Evolutionary conservation across 2,888 invertebrate genomes (phyloP).

Genomic region (Hirudinaria manillensis): DNA sequence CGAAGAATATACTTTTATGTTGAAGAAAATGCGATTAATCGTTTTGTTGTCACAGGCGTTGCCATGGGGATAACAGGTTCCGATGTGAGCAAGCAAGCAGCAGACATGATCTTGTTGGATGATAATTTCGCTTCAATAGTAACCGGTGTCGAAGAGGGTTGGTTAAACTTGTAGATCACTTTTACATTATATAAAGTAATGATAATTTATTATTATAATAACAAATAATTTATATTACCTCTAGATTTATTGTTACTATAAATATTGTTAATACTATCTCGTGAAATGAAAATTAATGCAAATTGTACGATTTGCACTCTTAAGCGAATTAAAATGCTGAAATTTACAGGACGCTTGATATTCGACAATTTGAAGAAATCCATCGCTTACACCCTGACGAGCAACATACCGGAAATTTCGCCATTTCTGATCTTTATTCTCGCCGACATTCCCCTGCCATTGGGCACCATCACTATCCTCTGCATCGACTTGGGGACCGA

Average conservation of each 20-base stretch:
- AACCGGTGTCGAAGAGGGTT: conserved; percentile 43
- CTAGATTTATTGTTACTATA: background rate
- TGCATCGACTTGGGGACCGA: conserved; percentile 98
- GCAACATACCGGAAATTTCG: conserved; percentile 93
- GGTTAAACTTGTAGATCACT: background rate
- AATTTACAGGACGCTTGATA: conserved; percentile 62
- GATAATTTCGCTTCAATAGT: conserved; percentile 46
- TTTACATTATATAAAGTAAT: background rate
- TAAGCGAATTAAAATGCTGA: background rate
- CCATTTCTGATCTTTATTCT: conserved; percentile 93
- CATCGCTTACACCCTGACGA: conserved; percentile 88
- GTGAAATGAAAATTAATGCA: too few relatives aligned
- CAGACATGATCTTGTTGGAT: conserved; percentile 44
- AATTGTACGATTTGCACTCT: too few relatives aligned
- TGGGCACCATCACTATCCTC: conserved; percentile 90
- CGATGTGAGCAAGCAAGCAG: conserved; percentile 43
- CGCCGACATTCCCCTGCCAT: conserved; percentile 83
- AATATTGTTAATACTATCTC: background rate
- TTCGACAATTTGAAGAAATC: conserved; percentile 96
- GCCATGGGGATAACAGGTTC: conserved; percentile 44
- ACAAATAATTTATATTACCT: background rate
- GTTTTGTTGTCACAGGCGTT: conserved; percentile 33
- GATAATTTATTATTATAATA: background rate
- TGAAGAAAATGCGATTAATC: background rate
- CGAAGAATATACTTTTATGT: too few relatives aligned